Evolutionary conservation across 92 coral and sea anemone genomes (phyloP), one percentile per base, ranked within the genome.

Genomic region (Heteractis magnifica): DNA sequence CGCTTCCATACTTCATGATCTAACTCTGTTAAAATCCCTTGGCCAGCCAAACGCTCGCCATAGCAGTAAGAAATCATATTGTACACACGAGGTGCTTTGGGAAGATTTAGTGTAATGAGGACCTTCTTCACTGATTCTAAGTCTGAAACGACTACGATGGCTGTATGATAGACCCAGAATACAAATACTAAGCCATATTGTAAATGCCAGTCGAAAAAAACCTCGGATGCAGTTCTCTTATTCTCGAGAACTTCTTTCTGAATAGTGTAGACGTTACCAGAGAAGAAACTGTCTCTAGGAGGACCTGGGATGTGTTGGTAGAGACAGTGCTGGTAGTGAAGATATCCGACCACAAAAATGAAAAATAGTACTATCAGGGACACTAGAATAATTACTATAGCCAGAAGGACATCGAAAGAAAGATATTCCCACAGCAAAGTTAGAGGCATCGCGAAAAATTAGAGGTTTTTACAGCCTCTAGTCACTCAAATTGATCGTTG

Each of bases 1-100:
- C 86, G 83, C 64, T 90, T 89, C 98, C 98, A 95, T 7, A 87
- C 89, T 6, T 55, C 89, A 60, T 95, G 92, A 34, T 93, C 87
- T 8, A 65, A 10, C 50, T 95, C 97, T 16, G 84, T 79, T 1
- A 95, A 21, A 74, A 95, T 65, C 4, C 98, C 93, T 8, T 87
- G 52, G 0, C 97, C 98, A 3, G 72, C 86, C 10, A 82, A 21
- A 19, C 98, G 83, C 19, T 86, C 81, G 16, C 97, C 98, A 81
- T 71, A 95, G 5, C 90, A 84, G 56, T 80, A 89, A 14, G 90
- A 86, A 0, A 93, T 11, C 41, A 73, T 62, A 10, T 13, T 52
- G 18, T 91, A 93, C 8, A 85, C 52, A 14, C 72, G 60, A 2
- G 58, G 73, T 44, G 89, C 85, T 51, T 93, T 93, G 1, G 94